Percentiles rank a stretch among this genome's conserved stretches.
Conservation (phyloP, 2,113 vertebrate species). For the Colistium nudipinnis region DNA sequence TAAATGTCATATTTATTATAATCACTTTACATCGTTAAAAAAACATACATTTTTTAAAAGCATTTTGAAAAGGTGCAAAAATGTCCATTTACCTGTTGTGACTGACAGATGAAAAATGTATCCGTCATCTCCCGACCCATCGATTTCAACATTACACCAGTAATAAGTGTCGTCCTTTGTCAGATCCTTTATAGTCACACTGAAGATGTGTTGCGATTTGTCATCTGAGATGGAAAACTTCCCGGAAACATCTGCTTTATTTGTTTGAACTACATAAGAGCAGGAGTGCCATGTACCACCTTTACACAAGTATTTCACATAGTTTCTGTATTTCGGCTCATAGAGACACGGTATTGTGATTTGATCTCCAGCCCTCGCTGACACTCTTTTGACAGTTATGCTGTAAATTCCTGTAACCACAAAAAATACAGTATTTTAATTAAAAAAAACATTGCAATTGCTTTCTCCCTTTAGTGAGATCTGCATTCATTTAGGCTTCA, state of each 20-base stretch:
- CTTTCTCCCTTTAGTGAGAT: too few relatives aligned
- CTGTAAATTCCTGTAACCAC: slow-evolving; percentile 8
- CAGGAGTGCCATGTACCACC: rapidly evolving
- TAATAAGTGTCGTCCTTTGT: rapidly evolving
- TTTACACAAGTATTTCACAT: slow-evolving; percentile 38
- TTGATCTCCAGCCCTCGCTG: not conserved
- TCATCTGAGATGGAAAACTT: slow-evolving; percentile 29
- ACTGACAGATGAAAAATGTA: not conserved
- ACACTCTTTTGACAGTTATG: slow-evolving; percentile 1
- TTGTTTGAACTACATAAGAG: not conserved
- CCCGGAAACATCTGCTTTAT: not conserved
- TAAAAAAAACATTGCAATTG: too few relatives aligned
- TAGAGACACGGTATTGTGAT: slow-evolving; percentile 42
- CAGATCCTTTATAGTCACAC: slow-evolving; percentile 18
- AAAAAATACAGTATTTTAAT: not conserved
- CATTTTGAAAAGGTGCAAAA: not conserved
- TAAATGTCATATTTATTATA: too few relatives aligned
- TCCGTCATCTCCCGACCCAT: rapidly evolving
- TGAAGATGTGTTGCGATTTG: slow-evolving; percentile 1
- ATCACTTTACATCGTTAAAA: not conserved
- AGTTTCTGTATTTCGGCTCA: not conserved
- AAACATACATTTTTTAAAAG: not conserved
- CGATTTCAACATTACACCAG: slow-evolving; percentile 25
- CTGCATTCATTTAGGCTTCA: not conserved
- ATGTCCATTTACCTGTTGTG: slow-evolving; percentile 1